These are phyloP conservation scores for Otus scops DNA, from an alignment of 2,797 vertebrate species.

Conservation along the genomic window DNA sequence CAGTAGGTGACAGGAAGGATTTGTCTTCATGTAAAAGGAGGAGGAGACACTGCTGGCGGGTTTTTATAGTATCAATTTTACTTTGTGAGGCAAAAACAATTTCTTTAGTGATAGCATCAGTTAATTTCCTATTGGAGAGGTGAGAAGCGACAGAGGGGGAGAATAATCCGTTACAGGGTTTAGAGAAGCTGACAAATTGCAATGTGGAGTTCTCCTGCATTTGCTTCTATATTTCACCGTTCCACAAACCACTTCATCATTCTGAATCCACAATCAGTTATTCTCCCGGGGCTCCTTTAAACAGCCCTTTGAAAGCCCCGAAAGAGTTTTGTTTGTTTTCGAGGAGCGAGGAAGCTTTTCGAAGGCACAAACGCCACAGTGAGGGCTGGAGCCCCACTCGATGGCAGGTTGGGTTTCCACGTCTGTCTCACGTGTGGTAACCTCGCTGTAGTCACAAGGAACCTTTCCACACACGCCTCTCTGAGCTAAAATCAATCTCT, in stretches of 20 bases:
- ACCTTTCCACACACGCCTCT: rapidly evolving
- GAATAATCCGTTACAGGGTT: constrained; percentile 53
- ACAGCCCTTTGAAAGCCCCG: constrained; percentile 37
- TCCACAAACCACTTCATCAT: constrained; percentile 51
- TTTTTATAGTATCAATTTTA: constrained; percentile 70
- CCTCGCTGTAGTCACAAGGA: rapidly evolving
- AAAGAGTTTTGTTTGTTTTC: constrained; percentile 51
- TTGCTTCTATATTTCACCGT: constrained; percentile 34
- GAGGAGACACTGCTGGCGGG: constrained; percentile 56
- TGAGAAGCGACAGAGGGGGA: constrained; percentile 12
- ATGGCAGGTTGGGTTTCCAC: background rate
- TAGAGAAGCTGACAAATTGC: constrained; percentile 69
- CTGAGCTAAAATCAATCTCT: background rate
- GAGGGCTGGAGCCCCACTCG: background rate
- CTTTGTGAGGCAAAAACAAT: constrained; percentile 77
- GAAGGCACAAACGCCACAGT: background rate
- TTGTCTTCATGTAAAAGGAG: constrained; percentile 64
- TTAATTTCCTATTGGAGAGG: constrained; percentile 78
- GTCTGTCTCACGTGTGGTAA: background rate
- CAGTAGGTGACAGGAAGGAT: constrained; percentile 60
- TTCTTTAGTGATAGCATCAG: constrained; percentile 76
- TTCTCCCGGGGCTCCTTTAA: constrained; percentile 41
- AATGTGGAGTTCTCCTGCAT: constrained; percentile 32
- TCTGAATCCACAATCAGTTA: constrained; percentile 49
- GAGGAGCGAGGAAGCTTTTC: background rate